Evolutionary conservation across 2,113 vertebrate genomes (phyloP).

Genomic region (Pterocles burchelli): DNA sequence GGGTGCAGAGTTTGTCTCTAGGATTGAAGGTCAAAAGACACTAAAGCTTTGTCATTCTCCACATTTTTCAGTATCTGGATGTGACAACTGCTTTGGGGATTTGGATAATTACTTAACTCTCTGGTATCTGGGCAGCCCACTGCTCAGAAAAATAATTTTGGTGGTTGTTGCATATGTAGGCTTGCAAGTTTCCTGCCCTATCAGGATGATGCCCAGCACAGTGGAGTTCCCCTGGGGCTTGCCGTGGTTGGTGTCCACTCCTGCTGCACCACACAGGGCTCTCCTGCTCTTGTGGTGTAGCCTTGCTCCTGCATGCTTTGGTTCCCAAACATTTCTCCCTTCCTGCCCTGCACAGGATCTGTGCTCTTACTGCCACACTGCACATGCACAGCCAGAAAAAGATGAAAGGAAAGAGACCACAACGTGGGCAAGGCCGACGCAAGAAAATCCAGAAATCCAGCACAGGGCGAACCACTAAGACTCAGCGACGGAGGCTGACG

Average conservation of each 20-base stretch:
- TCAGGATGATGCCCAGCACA: not conserved
- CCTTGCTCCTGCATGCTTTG: not conserved
- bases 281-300: not conserved
- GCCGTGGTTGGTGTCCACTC: accelerated
- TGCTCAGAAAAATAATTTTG: not conserved
- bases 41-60: not conserved
- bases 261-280: not conserved
- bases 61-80: not conserved
- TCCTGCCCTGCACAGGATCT: conserved; percentile 79
- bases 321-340: not conserved
- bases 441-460: conserved; percentile 68
- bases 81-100: not conserved
- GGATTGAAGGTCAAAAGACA: not conserved
- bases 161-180: not conserved
- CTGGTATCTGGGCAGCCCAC: not conserved
- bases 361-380: conserved; percentile 84
- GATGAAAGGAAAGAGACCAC: conserved; percentile 76
- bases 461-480: conserved; percentile 81
- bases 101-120: not conserved
- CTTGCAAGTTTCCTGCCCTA: not conserved
- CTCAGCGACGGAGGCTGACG: conserved; percentile 83
- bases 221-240: not conserved
- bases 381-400: conserved; percentile 78
- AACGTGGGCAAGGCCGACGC: conserved; percentile 45
- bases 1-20: not conserved